These are phyloP conservation scores for Sebastolobus alascanus DNA, from an alignment of 2,797 vertebrate species.

Conservation along the genomic window DNA sequence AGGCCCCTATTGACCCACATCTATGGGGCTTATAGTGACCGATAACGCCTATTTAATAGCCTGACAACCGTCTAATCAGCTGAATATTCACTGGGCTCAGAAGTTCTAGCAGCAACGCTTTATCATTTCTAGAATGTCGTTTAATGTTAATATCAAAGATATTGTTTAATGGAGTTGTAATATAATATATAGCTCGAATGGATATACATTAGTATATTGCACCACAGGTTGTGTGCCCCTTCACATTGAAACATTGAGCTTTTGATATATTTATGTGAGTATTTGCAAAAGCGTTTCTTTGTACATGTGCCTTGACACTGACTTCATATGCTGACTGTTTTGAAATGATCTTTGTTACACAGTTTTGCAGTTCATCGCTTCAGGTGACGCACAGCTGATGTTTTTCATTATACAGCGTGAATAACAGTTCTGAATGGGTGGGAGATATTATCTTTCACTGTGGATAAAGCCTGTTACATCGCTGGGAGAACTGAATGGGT, in stretches of 20 bases:
- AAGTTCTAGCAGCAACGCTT: neutral
- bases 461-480: conserved; percentile 34
- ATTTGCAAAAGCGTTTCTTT: conserved; percentile 54
- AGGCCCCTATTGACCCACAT: no score
- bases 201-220: conserved; percentile 4
- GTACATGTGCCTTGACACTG: conserved; percentile 74
- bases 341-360: conserved; percentile 2
- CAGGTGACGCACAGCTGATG: conserved; percentile 23
- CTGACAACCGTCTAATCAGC: neutral
- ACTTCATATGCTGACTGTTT: conserved; percentile 41
- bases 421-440: conserved; percentile 11
- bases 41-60: no score
- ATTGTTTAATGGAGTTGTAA: conserved; percentile 9
- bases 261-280: conserved; percentile 57
- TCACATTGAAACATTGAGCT: conserved; percentile 38
- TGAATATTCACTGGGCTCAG: neutral
- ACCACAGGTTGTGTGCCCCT: conserved; percentile 36
- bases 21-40: no score
- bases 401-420: conserved; percentile 21
- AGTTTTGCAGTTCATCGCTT: conserved; percentile 14
- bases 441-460: conserved; percentile 31
- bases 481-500: conserved; percentile 8
- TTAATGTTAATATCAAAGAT: conserved; percentile 30
- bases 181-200: neutral
- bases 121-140: conserved; percentile 23